phyloP scores from a whole-genome alignment of 1,140 invertebrate species.

The Bombus cullumanus region DNA sequence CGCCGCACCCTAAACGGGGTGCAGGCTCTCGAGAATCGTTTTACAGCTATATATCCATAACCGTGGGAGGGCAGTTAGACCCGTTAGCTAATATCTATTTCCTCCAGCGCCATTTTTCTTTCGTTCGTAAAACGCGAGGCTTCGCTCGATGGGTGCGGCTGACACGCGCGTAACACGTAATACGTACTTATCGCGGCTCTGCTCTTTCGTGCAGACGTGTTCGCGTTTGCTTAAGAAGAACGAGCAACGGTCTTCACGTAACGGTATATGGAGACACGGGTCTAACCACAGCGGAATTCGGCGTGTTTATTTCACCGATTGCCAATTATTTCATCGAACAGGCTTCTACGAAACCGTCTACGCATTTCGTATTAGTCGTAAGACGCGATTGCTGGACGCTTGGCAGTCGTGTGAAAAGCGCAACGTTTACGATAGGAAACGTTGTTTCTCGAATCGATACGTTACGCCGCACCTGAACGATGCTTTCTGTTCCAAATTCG shows the following conservation, averaged over 20 bases:
- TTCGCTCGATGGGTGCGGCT: slow-evolving; percentile 68
- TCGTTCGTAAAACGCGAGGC: slow-evolving; percentile 60
- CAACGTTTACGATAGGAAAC: background rate
- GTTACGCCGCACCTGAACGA: background rate
- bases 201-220: background rate
- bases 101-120: slow-evolving; percentile 76
- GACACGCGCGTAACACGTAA: slow-evolving; percentile 46
- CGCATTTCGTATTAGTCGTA: too few relatives aligned
- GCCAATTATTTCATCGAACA: background rate
- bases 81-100: slow-evolving; percentile 81
- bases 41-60: slow-evolving; percentile 52
- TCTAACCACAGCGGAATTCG: background rate
- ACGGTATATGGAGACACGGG: slow-evolving; percentile 24
- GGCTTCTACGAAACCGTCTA: too few relatives aligned
- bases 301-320: background rate
- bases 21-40: slow-evolving; percentile 56
- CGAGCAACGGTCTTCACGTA: slow-evolving; percentile 11
- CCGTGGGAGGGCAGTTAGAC: slow-evolving; percentile 58
- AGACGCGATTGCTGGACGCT: too few relatives aligned
- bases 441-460: slow-evolving; percentile 5
- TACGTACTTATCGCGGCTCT: slow-evolving; percentile 25
- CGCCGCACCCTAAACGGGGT: slow-evolving; percentile 66
- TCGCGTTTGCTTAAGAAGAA: slow-evolving; percentile 26
- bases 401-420: background rate
- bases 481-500: background rate